Evolutionary conservation across 1,140 invertebrate genomes (phyloP).

Genomic region (Papilio dardanus): DNA sequence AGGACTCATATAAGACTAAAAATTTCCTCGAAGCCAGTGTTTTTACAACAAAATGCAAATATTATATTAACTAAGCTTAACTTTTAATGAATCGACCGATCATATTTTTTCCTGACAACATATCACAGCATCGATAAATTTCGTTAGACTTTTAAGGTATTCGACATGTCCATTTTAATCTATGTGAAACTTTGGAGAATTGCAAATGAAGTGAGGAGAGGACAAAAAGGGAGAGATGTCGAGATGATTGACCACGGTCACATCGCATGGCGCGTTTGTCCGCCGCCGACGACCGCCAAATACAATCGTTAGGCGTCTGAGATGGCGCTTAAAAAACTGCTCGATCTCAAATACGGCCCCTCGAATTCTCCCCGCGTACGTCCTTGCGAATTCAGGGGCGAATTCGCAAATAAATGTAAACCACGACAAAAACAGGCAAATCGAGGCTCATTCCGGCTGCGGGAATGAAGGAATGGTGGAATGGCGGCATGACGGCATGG

Average conservation of each 20-base stretch:
- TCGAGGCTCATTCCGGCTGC: not conserved
- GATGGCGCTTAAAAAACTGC: constrained; percentile 14
- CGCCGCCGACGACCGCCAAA: constrained; percentile 5
- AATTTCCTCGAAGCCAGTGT: not conserved
- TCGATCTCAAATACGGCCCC: not conserved
- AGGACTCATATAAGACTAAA: too few species aligned
- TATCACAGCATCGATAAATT: constrained; percentile 1
- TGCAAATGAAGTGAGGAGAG: not conserved
- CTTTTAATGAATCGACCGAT: not conserved
- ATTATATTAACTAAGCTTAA: not conserved
- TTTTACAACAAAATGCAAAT: not conserved
- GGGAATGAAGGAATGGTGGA: not conserved
- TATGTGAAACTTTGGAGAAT: not conserved
- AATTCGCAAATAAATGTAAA: constrained; percentile 17
- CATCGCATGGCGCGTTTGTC: not conserved
- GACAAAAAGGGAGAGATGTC: not conserved
- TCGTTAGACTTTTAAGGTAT: constrained; percentile 7
- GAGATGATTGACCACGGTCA: constrained; percentile 17
- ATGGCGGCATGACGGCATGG: constrained; percentile 8
- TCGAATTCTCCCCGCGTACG: constrained; percentile 19
- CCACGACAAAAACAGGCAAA: not conserved
- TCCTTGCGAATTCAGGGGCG: constrained; percentile 4
- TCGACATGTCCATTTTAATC: not conserved
- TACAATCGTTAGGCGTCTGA: constrained; percentile 20
- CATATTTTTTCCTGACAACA: not conserved